A percentile compares a stretch with the other conserved stretches of the same genome.
Evolutionary conservation across 2,797 vertebrate species (phyloP).

Genomic region (Enteromius mattozi): DNA sequence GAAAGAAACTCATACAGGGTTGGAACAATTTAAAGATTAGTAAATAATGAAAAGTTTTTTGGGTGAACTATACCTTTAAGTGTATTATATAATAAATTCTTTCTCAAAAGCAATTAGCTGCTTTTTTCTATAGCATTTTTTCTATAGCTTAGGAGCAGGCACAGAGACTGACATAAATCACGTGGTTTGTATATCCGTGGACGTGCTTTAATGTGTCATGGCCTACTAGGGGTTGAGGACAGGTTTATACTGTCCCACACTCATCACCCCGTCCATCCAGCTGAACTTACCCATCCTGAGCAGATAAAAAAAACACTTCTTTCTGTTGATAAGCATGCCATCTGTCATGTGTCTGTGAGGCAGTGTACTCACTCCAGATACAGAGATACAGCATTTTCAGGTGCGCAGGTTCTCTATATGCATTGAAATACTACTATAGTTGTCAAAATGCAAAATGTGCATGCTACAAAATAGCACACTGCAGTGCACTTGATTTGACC

Average conservation of each 20-base stretch:
- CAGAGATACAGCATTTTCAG: slow-evolving; percentile 5
- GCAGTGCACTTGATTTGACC: background rate
- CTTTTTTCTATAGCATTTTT: background rate
- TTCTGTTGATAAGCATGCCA: slow-evolving; percentile 13
- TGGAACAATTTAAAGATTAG: background rate
- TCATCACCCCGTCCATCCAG: slow-evolving; percentile 6
- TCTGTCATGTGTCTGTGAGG: slow-evolving; percentile 5
- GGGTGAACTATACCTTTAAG: background rate
- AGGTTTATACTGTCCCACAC: slow-evolving; percentile 16
- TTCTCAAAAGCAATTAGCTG: background rate
- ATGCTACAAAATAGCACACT: background rate
- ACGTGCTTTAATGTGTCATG: background rate
- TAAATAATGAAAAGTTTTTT: background rate
- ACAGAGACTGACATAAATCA: background rate
- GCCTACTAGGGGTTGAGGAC: background rate
- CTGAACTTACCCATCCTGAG: background rate
- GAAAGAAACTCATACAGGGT: background rate
- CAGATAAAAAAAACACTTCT: background rate
- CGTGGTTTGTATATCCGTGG: background rate
- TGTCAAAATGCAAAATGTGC: background rate
- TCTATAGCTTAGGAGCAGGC: no score
- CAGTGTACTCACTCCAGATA: background rate
- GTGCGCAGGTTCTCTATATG: background rate
- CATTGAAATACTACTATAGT: background rate
- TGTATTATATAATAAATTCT: background rate